Evolutionary conservation across 2,113 vertebrate species (phyloP).

Genomic region (Balaeniceps rex): DNA sequence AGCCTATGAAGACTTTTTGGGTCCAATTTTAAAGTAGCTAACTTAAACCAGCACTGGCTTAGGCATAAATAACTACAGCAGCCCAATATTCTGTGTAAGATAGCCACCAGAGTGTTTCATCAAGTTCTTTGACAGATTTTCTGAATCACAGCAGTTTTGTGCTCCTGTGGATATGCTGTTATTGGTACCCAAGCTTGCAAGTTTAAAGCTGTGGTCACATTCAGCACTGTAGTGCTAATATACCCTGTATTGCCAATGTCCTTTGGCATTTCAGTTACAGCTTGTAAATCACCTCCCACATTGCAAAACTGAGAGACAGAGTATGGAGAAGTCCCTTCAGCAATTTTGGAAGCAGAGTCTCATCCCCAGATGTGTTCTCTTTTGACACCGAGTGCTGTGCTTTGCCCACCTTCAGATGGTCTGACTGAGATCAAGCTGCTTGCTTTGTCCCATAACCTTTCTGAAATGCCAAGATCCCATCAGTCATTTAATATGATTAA

Average conservation of each 20-base stretch:
- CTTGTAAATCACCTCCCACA: background rate
- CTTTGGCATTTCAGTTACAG: background rate
- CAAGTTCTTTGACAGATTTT: background rate
- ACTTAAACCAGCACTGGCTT: background rate
- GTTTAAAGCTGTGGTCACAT: background rate
- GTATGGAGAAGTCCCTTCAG: background rate
- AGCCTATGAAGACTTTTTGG: background rate
- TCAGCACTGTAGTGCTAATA: no score
- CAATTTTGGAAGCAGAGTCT: background rate
- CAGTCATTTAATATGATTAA: background rate
- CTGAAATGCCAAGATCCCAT: background rate
- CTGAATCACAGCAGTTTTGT: background rate
- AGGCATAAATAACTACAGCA: background rate
- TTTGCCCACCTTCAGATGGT: background rate
- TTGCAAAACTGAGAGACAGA: background rate
- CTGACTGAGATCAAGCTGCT: background rate
- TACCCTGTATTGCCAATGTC: background rate
- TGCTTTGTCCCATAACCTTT: background rate
- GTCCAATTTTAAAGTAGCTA: background rate
- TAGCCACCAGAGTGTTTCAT: no score
- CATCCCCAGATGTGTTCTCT: background rate
- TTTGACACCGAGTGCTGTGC: fast-evolving
- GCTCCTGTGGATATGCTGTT: background rate
- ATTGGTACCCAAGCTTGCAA: background rate
- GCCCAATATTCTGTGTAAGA: background rate